Percentiles rank a stretch among this genome's conserved stretches.
phyloP scores from a whole-genome alignment of 1,140 invertebrate genomes.

The Scaptodrosophila lebanonensis region DNA sequence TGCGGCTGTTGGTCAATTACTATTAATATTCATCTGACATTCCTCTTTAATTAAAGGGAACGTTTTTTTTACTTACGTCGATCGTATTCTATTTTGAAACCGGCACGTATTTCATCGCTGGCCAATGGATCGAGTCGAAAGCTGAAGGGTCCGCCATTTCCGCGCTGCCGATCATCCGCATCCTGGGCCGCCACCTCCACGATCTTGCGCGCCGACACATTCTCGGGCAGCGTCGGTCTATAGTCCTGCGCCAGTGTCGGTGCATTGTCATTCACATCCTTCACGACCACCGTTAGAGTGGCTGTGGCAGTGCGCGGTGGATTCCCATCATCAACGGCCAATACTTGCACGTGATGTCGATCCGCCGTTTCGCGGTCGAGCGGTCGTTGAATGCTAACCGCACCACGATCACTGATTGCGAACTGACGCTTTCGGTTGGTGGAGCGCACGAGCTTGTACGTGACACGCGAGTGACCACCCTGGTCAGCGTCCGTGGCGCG shows the following conservation, averaged over 20 bases:
- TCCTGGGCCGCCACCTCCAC: conserved; percentile 83
- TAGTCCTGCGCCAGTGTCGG: conserved; percentile 81
- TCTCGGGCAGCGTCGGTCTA: conserved; percentile 81
- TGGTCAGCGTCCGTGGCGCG: conserved; percentile 82
- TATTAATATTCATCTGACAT: neutral
- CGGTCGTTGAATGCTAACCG: conserved; percentile 80
- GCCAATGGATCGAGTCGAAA: conserved; percentile 81
- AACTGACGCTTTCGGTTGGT: conserved; percentile 81
- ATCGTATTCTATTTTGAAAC: conserved; percentile 82
- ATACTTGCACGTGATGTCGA: conserved; percentile 80
- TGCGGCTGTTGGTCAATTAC: neutral
- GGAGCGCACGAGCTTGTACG: conserved; percentile 81
- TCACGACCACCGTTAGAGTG: conserved; percentile 82
- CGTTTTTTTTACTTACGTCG: conserved; percentile 78
- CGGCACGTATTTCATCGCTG: conserved; percentile 80
- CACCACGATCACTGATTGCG: conserved; percentile 80
- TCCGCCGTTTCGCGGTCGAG: conserved; percentile 80
- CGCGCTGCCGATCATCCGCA: conserved; percentile 81
- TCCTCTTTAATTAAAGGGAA: neutral
- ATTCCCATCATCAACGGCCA: conserved; percentile 82
- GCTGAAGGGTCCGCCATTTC: conserved; percentile 83
- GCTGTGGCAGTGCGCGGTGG: conserved; percentile 83
- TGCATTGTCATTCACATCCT: conserved; percentile 84
- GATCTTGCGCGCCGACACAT: conserved; percentile 80
- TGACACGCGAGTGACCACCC: conserved; percentile 79